Conservation (phyloP, 2,113 vertebrate species). For the Stercorarius parasiticus region DNA sequence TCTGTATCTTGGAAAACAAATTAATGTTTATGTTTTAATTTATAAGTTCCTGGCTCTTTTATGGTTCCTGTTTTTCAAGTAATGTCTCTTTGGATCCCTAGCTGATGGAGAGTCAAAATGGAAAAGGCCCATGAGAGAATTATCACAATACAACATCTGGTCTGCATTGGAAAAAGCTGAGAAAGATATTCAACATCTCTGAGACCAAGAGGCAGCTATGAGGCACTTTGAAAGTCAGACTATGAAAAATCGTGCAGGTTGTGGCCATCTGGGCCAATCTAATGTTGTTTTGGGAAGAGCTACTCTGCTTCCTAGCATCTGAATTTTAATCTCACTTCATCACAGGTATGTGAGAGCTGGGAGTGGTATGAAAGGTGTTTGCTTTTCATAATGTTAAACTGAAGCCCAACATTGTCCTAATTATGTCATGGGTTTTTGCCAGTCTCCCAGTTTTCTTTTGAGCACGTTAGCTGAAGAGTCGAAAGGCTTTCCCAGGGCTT, state of each 20-base stretch:
- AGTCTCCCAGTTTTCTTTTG: background rate
- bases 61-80: constrained; percentile 64
- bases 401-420: background rate
- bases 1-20: constrained; percentile 68
- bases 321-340: background rate
- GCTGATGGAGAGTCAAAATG: constrained; percentile 65
- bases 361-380: constrained; percentile 16
- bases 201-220: background rate
- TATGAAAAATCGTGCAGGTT: background rate
- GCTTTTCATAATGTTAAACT: background rate
- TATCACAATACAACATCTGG: constrained; percentile 64
- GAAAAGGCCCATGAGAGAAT: constrained; percentile 58
- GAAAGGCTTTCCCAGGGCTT: constrained; percentile 10
- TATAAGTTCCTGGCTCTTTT: constrained; percentile 69
- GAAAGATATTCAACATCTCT: constrained; percentile 45
- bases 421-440: background rate
- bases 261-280: constrained; percentile 30
- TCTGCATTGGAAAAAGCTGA: constrained; percentile 57
- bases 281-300: background rate
- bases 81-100: constrained; percentile 53
- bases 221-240: constrained; percentile 13
- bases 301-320: background rate
- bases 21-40: constrained; percentile 71
- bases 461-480: background rate
- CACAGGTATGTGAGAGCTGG: background rate